Conservation (phyloP, 2,797 vertebrate genomes). For the Loris lydekkerianus region DNA sequence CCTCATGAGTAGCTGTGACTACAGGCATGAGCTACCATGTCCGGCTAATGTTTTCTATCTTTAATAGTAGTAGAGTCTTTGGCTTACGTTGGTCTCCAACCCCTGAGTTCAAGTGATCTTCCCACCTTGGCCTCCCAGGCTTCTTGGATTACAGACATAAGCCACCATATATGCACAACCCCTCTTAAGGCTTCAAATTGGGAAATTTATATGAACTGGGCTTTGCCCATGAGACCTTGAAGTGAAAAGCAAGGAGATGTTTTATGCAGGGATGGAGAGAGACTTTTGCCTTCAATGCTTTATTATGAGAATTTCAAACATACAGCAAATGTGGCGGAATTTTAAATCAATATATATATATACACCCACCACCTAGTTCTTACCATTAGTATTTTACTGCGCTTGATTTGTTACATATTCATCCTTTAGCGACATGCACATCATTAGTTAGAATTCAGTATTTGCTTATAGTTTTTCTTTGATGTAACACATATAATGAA, state of each 20-base stretch:
- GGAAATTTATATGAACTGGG: not conserved
- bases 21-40: no score
- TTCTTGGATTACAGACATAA: no score
- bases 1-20: no score
- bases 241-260: not conserved
- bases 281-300: constrained; percentile 4
- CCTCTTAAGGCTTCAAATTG: not conserved
- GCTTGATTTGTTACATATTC: not conserved
- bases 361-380: not conserved
- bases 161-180: no score
- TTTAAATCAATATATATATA: not conserved
- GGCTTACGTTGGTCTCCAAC: no score
- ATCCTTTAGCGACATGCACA: not conserved
- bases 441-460: not conserved
- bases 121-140: no score
- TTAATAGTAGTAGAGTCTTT: no score
- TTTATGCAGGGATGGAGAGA: not conserved
- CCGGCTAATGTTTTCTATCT: no score
- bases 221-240: not conserved
- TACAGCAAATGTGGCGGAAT: not conserved
- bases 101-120: no score
- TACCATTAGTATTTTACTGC: not conserved
- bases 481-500: not conserved
- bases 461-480: constrained; percentile 21
- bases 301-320: not conserved